Conservation (phyloP, 2,888 invertebrate genomes). For the Elgonia sp. region DNA sequence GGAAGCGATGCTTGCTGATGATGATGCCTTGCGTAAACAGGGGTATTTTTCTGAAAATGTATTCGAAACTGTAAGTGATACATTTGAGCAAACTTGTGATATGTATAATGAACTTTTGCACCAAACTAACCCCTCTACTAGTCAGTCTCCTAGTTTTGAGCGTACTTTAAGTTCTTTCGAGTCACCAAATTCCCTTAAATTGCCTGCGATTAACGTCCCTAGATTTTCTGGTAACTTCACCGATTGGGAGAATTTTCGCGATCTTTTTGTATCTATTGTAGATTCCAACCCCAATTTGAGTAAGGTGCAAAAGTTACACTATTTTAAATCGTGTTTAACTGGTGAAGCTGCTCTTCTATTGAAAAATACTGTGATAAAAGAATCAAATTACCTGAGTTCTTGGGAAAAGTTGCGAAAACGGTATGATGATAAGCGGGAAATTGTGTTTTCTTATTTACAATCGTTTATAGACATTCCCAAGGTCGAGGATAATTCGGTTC, state of each 20-base stretch:
- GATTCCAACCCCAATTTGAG: background rate
- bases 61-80: background rate
- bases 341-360: too few species aligned
- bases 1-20: background rate
- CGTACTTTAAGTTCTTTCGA: background rate
- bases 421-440: too few species aligned
- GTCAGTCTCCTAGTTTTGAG: background rate
- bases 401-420: too few species aligned
- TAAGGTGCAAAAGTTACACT: too few species aligned
- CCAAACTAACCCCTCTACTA: background rate
- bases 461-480: too few species aligned
- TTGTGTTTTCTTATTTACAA: too few species aligned
- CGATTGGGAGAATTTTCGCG: conserved; percentile 22
- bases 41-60: background rate
- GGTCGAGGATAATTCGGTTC: too few species aligned
- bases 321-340: too few species aligned
- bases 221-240: conserved; percentile 22
- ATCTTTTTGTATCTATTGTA: background rate
- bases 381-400: too few species aligned
- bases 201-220: conserved; percentile 6
- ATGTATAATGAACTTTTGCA: background rate
- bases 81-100: background rate
- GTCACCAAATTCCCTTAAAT: background rate
- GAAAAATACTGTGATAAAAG: too few species aligned
- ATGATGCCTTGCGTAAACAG: background rate